A percentile compares a stretch with the other conserved stretches of the same genome.
Evolutionary conservation across 2,888 invertebrate genomes (phyloP).

Genomic region (Chymomyza procnemis): DNA sequence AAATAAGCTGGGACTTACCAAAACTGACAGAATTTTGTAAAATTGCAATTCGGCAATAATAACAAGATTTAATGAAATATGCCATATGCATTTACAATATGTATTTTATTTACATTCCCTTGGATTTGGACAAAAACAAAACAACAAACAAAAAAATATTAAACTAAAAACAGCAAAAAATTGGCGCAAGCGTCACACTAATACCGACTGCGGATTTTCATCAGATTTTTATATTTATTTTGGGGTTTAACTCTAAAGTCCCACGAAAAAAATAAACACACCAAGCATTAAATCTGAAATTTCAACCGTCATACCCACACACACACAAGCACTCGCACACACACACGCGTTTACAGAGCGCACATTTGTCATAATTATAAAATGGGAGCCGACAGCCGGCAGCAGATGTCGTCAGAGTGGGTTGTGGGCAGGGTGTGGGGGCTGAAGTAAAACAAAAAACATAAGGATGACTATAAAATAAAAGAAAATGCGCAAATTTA

Average conservation of each 20-base stretch:
- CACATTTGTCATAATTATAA: slow-evolving; percentile 71
- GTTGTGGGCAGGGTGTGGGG: slow-evolving; percentile 18
- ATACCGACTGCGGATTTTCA: slow-evolving; percentile 41
- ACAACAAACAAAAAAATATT: background rate
- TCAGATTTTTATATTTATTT: slow-evolving; percentile 57
- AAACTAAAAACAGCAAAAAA: too few relatives aligned
- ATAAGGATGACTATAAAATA: slow-evolving; percentile 51
- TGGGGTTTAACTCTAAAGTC: slow-evolving; percentile 46
- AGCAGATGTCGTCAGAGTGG: slow-evolving; percentile 41
- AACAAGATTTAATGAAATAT: background rate
- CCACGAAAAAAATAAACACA: slow-evolving; percentile 11
- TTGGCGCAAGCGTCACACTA: slow-evolving; percentile 16
- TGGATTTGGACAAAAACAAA: background rate
- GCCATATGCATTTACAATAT: background rate
- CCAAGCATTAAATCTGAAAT: slow-evolving; percentile 48
- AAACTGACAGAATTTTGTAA: background rate
- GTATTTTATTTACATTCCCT: background rate
- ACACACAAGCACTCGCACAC: slow-evolving; percentile 16
- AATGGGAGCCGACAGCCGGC: slow-evolving; percentile 40
- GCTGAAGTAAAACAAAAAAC: slow-evolving; percentile 12
- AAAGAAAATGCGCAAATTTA: slow-evolving; percentile 62
- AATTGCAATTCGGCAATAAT: background rate
- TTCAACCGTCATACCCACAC: slow-evolving; percentile 39
- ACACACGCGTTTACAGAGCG: slow-evolving; percentile 3
- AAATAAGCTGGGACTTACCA: background rate